Evolutionary conservation across 2,797 vertebrate species (phyloP).

Genomic region (Cichlasoma orientale): DNA sequence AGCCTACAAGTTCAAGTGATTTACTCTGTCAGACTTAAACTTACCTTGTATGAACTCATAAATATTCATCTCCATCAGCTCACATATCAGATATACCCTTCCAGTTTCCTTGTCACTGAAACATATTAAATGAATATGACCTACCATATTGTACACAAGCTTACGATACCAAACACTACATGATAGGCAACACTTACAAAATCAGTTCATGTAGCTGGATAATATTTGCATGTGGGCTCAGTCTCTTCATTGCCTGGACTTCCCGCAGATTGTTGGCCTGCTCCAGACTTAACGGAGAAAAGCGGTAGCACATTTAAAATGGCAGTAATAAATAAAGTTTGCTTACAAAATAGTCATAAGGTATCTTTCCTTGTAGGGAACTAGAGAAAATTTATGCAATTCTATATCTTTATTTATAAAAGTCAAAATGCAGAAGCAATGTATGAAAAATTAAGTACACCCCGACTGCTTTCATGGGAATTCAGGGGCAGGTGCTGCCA

Average conservation of each 20-base stretch:
- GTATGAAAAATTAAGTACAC: too few species aligned
- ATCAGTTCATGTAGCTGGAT: conserved; percentile 86
- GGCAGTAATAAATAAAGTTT: neutral
- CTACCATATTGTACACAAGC: neutral
- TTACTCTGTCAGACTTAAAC: neutral
- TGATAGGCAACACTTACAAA: conserved; percentile 82
- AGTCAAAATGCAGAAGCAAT: too few species aligned
- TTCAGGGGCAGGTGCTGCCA: too few species aligned
- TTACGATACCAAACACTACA: neutral
- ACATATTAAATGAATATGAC: conserved; percentile 14
- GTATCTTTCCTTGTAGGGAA: neutral
- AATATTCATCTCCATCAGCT: conserved; percentile 95
- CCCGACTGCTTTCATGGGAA: too few species aligned
- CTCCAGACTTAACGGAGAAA: conserved; percentile 77
- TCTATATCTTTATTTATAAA: neutral
- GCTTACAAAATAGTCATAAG: neutral
- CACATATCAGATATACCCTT: conserved; percentile 88
- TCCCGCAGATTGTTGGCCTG: conserved; percentile 88
- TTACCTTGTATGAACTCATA: conserved; percentile 90
- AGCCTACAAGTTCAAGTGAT: neutral
- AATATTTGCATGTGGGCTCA: conserved; percentile 87
- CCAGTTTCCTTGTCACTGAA: conserved; percentile 87
- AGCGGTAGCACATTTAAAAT: neutral
- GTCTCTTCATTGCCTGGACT: conserved; percentile 86
- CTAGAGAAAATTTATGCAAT: neutral